These are phyloP conservation scores for Hemistola chrysoprasaria DNA, from an alignment of 2,888 invertebrate genomes.

Conservation along the genomic window DNA sequence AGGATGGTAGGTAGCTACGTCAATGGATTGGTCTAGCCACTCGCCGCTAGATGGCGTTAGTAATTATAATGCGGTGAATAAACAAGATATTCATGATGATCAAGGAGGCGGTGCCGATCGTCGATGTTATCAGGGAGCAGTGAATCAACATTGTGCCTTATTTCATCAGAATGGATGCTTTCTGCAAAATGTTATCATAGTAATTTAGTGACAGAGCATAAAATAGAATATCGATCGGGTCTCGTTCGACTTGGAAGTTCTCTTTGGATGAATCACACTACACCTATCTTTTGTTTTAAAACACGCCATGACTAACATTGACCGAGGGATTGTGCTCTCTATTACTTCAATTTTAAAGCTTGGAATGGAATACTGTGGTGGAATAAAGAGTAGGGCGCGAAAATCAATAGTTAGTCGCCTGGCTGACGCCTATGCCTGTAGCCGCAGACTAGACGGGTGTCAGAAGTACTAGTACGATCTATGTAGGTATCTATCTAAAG, in stretches of 20 bases:
- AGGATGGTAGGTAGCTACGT: conserved; percentile 24
- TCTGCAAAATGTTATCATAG: conserved; percentile 8
- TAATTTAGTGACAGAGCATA: conserved; percentile 16
- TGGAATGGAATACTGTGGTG: conserved; percentile 14
- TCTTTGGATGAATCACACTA: conserved; percentile 52
- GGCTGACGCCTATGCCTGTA: conserved; percentile 20
- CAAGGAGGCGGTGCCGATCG: conserved; percentile 16
- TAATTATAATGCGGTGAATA: background rate
- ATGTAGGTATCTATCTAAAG: conserved; percentile 1
- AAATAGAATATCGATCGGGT: conserved; percentile 23
- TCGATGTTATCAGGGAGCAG: conserved; percentile 13
- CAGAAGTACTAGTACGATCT: too few relatives aligned
- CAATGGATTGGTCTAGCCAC: conserved; percentile 34
- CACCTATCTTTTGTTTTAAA: conserved; percentile 57
- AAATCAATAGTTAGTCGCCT: conserved; percentile 51
- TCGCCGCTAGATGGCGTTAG: conserved; percentile 49
- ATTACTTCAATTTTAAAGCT: conserved; percentile 15
- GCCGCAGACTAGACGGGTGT: too few relatives aligned
- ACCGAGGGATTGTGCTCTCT: conserved; percentile 24
- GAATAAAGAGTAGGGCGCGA: conserved; percentile 43
- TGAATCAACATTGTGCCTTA: conserved; percentile 15
- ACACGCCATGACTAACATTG: conserved; percentile 26
- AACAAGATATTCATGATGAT: conserved; percentile 10
- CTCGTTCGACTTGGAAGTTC: conserved; percentile 39
- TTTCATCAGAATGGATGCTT: conserved; percentile 9